Evolutionary conservation across 2,113 vertebrate species (phyloP).

Genomic region (Progne subis): DNA sequence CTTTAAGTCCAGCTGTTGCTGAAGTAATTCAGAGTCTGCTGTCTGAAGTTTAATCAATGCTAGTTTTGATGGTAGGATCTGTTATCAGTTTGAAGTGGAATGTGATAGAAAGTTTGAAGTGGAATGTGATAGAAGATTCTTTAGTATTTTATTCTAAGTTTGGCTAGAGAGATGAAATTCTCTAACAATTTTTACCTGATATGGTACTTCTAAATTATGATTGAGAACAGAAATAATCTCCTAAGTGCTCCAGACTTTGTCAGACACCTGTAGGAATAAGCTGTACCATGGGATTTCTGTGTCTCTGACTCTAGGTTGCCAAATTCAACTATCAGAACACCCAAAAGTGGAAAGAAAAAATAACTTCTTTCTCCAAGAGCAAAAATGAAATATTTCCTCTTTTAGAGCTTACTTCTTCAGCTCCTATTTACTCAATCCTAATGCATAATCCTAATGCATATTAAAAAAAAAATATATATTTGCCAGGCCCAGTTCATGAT

Average conservation of each 20-base stretch:
- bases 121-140: background rate
- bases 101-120: background rate
- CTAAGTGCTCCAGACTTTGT: background rate
- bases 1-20: background rate
- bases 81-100: background rate
- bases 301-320: background rate
- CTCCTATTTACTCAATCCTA: background rate
- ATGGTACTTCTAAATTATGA: background rate
- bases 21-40: background rate
- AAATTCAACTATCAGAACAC: background rate
- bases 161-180: background rate
- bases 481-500: background rate
- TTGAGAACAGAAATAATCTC: background rate
- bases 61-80: background rate
- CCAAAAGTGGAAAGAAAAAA: background rate
- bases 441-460: background rate
- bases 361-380: background rate
- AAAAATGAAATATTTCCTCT: background rate
- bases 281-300: background rate
- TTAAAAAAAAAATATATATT: background rate
- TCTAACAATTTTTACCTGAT: background rate
- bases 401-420: background rate
- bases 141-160: background rate
- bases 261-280: background rate
- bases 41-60: background rate